Evolutionary conservation across 2,888 invertebrate species (phyloP), one percentile per base, ranked within the genome.

Genomic region (Drosophila neotestacea): DNA sequence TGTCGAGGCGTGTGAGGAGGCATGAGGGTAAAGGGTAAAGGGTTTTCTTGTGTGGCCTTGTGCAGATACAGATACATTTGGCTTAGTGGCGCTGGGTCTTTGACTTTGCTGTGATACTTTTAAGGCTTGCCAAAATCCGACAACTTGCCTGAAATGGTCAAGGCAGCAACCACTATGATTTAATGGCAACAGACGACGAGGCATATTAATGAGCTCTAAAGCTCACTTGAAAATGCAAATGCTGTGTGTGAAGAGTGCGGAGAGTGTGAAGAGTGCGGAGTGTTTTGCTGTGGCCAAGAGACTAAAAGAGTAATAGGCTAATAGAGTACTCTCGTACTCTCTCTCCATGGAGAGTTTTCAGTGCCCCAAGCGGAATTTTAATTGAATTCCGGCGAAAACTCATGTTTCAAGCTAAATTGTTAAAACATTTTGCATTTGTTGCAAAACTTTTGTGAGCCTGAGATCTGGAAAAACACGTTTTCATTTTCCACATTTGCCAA

Each of bases 141-240:
- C 73, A 73, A 63, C 34, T 68, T 36, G 56, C 69, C 67, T 11
- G 16, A 58, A 47, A 58, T 58, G 58, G 58, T 58, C 58, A 58
- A 58, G 42, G 47, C 62, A 63, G 38, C 76, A 48, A 52, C 42
- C 66, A 81, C 70, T 68, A 77, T 82, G 82, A 85, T 58, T 79
- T 82, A 82, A 77, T 82, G 78, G 80, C 70, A 44, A 76, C 59
- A 72, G 46, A 44, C 63, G 54, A 52, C 66, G 34, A 42, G 55
- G 77, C 70, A 83, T 85, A 67, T 85, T 83, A 85, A 82, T 82
- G 80, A 82, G 77, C 47, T 28, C 64, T 63, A 42, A 34, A 62
- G 63, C 68, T 67, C 50, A 58, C 39, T 62, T 59, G 47, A 27
- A 52, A 67, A 62, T 51, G 60, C 54, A 61, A 62, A 52, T 44